phyloP scores from a whole-genome alignment of 2,113 vertebrate genomes.

The Silurus asotus region DNA sequence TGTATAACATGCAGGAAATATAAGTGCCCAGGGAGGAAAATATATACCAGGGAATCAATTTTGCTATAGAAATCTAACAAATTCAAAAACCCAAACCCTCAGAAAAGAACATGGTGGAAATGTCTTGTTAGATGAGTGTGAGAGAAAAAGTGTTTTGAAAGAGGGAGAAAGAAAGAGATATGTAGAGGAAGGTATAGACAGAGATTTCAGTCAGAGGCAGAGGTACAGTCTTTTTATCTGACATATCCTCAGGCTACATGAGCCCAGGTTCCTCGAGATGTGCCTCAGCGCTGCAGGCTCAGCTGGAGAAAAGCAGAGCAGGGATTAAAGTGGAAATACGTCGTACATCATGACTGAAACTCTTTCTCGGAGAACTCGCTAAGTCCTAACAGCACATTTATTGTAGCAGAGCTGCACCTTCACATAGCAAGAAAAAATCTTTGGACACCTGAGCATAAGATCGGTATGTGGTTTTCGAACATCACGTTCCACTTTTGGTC shows the following conservation, averaged over 20 bases:
- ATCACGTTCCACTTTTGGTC: no score
- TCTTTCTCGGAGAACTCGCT: background rate
- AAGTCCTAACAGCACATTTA: background rate
- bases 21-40: background rate
- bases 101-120: constrained; percentile 6
- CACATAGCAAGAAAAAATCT: background rate
- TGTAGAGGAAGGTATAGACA: background rate
- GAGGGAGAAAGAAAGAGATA: background rate
- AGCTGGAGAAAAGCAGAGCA: background rate
- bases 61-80: constrained; percentile 11
- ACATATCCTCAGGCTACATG: constrained; percentile 46
- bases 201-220: no score
- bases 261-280: constrained; percentile 35
- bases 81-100: constrained; percentile 43
- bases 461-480: no score
- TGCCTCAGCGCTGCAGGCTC: background rate
- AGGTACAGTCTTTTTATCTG: constrained; percentile 6
- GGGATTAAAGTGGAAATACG: background rate
- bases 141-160: background rate
- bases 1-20: background rate
- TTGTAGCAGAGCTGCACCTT: background rate
- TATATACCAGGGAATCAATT: background rate
- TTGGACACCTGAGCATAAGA: no score
- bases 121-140: background rate
- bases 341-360: background rate